phyloP scores from a whole-genome alignment of 2,113 vertebrate species.

The Pluvialis apricaria region DNA sequence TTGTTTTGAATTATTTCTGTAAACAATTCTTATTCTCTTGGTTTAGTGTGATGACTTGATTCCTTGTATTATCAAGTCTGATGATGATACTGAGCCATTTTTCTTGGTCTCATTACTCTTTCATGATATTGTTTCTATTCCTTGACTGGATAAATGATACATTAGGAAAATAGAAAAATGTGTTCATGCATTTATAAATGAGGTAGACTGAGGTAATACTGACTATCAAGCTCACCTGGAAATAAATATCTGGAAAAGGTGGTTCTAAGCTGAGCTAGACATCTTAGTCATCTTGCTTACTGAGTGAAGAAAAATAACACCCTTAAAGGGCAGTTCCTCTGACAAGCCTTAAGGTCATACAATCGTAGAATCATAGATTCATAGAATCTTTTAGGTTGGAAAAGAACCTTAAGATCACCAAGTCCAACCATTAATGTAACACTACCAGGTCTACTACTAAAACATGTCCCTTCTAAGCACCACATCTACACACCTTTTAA shows the following conservation, averaged over 20 bases:
- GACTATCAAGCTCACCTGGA: background rate
- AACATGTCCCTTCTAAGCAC: accelerated
- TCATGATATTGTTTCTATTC: background rate
- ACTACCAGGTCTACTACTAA: background rate
- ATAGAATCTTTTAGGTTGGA: background rate
- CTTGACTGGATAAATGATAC: background rate
- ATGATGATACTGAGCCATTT: background rate
- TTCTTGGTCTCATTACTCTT: background rate
- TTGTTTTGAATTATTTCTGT: background rate
- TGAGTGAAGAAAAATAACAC: background rate
- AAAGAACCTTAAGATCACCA: background rate
- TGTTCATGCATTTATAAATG: background rate
- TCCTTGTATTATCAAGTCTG: background rate
- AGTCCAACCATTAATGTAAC: background rate
- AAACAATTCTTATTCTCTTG: background rate
- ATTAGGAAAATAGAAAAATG: background rate
- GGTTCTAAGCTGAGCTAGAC: background rate
- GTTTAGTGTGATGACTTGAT: background rate
- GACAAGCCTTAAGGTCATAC: background rate
- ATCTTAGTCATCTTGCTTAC: background rate
- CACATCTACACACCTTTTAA: background rate
- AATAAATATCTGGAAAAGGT: background rate
- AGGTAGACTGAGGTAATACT: background rate
- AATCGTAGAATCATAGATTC: background rate
- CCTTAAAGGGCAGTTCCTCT: accelerated